Conservation (phyloP, 1,140 invertebrate genomes). For the Agraylea sexmaculata region DNA sequence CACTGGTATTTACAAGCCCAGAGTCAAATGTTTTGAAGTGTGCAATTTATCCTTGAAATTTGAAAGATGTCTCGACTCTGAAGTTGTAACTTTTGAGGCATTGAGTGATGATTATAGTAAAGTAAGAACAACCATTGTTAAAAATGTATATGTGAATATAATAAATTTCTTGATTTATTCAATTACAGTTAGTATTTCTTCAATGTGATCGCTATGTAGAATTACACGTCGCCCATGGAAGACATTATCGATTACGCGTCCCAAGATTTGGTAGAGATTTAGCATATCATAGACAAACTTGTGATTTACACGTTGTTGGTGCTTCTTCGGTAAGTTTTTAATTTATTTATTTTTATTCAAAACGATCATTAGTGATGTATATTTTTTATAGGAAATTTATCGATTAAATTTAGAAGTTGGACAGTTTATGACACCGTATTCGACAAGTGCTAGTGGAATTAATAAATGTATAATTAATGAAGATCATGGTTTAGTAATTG, state of each 20-base stretch:
- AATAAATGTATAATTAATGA: slow-evolving; percentile 85
- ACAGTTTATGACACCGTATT: slow-evolving; percentile 77
- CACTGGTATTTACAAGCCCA: slow-evolving; percentile 93
- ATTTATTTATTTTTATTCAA: slow-evolving; percentile 13
- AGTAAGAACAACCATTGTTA: slow-evolving; percentile 36
- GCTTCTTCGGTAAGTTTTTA: slow-evolving; percentile 40
- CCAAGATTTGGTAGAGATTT: slow-evolving; percentile 94
- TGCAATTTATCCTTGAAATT: slow-evolving; percentile 95
- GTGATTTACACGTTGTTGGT: slow-evolving; percentile 88
- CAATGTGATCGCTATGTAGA: slow-evolving; percentile 86
- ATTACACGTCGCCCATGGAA: slow-evolving; percentile 85
- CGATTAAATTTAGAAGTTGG: slow-evolving; percentile 93
- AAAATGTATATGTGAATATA: not conserved
- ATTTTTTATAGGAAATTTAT: slow-evolving; percentile 65
- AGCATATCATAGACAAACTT: slow-evolving; percentile 78
- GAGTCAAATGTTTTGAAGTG: slow-evolving; percentile 92
- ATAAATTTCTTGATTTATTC: not conserved
- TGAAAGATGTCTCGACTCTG: slow-evolving; percentile 94
- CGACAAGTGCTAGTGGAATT: slow-evolving; percentile 60
- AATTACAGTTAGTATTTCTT: slow-evolving; percentile 47
- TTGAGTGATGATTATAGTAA: slow-evolving; percentile 84
- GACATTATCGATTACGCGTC: slow-evolving; percentile 83
- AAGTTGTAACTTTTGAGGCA: slow-evolving; percentile 79
- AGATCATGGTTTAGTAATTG: slow-evolving; percentile 73
- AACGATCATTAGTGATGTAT: not conserved